These are phyloP conservation scores for Novumbra hubbsi DNA, from an alignment of 2,797 vertebrate genomes.

Conservation along the genomic window DNA sequence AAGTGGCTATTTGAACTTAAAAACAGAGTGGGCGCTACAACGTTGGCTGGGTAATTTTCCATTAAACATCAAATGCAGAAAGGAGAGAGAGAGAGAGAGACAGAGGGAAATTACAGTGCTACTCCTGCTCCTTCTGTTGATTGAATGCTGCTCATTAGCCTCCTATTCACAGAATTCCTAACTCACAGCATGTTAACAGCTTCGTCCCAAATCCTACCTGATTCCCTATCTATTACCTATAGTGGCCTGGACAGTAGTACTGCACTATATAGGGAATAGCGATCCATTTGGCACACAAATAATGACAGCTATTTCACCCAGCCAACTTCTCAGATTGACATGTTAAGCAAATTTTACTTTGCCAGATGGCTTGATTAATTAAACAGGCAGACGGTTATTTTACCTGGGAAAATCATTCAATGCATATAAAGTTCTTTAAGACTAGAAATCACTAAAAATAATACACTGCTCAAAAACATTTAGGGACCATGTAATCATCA, in stretches of 20 bases:
- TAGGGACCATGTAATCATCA: too few relatives aligned
- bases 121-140: constrained; percentile 60
- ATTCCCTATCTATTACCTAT: neutral
- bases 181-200: constrained; percentile 58
- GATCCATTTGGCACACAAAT: neutral
- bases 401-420: constrained; percentile 47
- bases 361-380: constrained; percentile 55
- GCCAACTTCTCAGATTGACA: neutral
- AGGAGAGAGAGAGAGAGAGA: neutral
- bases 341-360: constrained; percentile 53
- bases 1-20: constrained; percentile 37
- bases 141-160: constrained; percentile 68
- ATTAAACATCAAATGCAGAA: constrained; percentile 51
- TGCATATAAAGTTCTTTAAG: constrained; percentile 49
- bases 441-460: constrained; percentile 48
- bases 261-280: neutral
- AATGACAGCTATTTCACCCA: neutral
- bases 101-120: constrained; percentile 11
- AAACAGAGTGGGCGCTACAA: constrained; percentile 28
- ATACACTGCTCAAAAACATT: too few relatives aligned
- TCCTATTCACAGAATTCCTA: constrained; percentile 64
- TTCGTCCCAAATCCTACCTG: neutral
- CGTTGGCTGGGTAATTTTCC: constrained; percentile 51
- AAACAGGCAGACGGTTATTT: constrained; percentile 47
- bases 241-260: neutral